Percentiles rank a stretch among this genome's conserved stretches.
Conservation (phyloP, 2,888 invertebrate genomes). For the Salticus scenicus region DNA sequence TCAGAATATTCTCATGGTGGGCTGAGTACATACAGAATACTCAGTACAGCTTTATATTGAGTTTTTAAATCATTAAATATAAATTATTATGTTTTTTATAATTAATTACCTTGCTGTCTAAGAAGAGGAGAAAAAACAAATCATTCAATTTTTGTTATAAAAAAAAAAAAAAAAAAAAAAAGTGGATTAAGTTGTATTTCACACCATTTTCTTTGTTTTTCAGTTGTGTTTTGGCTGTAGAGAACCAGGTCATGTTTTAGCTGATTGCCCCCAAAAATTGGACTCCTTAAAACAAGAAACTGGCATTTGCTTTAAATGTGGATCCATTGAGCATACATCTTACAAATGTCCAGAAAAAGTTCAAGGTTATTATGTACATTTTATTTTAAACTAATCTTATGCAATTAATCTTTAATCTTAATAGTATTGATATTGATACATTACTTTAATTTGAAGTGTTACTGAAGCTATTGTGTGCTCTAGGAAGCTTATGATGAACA, state of each 20-base stretch:
- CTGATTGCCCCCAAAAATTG: constrained; percentile 84
- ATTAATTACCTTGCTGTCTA: too few relatives aligned
- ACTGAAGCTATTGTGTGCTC: not conserved
- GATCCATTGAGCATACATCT: constrained; percentile 73
- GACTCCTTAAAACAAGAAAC: constrained; percentile 70
- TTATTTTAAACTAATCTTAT: not conserved
- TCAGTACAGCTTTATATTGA: too few relatives aligned
- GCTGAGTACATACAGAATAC: too few relatives aligned
- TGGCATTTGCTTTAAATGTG: constrained; percentile 71
- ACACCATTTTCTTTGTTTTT: too few relatives aligned
- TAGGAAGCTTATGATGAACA: too few relatives aligned
- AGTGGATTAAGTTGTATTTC: too few relatives aligned
- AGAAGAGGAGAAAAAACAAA: too few relatives aligned
- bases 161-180: too few relatives aligned
- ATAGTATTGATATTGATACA: not conserved
- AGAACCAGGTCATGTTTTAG: constrained; percentile 85
- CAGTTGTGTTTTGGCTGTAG: constrained; percentile 87
- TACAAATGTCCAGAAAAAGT: constrained; percentile 34
- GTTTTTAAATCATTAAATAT: too few relatives aligned
- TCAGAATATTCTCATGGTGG: too few relatives aligned
- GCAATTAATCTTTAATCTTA: not conserved
- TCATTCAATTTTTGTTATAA: too few relatives aligned
- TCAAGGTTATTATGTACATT: constrained; percentile 25
- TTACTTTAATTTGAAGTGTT: constrained; percentile 28
- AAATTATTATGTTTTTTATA: too few relatives aligned